Evolutionary conservation across 2,113 vertebrate genomes (phyloP), one percentile per base, ranked within the genome.

Genomic region (Seriola aureovittata): DNA sequence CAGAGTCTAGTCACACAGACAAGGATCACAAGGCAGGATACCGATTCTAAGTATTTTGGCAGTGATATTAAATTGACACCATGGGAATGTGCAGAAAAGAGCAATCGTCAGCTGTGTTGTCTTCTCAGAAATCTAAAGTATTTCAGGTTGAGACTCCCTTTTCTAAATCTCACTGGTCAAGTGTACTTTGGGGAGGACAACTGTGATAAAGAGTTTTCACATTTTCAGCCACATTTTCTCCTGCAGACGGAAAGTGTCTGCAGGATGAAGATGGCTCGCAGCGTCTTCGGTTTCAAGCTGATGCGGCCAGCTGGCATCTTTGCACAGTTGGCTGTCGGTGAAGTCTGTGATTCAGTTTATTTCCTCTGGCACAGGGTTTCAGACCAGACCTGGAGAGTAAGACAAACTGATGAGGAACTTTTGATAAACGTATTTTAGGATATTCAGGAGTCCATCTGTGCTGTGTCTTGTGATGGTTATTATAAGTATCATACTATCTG

Each of bases 221-320:
- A 40, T 64, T 42, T 65, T 44, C 10, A 23, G 54, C 11, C 54
- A 57, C 21, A 42, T 42, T 65, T 44, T 16, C 16, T 78, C 32
- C 13, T 2, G 1, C 4, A 67, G 54, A 60, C 14, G 55, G 46
- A 54, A 10, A 9, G 29, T 36, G 44, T 38, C 8, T 32, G 25
- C 19, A 57, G 65, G 65, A 11, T 44, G 58, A 80, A 70, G 29
- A 77, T 68, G 71, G 66, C 71, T 85, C 1, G 34, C 3, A 23
- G 78, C 46, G 0, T 72, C 36, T 19, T 59, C 16, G 13, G 25
- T 38, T 67, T 62, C 54, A 78, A 73, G 75, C 81, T 84, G 71
- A 69, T 52, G 77, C 66, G 54, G 58, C 77, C 75, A 80, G 71
- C 65, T 85, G 77, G 48, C 71, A 21, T 70, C 65, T 59, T 19